phyloP scores from a whole-genome alignment of 2,113 vertebrate species.

The Eudyptes chrysolophus region DNA sequence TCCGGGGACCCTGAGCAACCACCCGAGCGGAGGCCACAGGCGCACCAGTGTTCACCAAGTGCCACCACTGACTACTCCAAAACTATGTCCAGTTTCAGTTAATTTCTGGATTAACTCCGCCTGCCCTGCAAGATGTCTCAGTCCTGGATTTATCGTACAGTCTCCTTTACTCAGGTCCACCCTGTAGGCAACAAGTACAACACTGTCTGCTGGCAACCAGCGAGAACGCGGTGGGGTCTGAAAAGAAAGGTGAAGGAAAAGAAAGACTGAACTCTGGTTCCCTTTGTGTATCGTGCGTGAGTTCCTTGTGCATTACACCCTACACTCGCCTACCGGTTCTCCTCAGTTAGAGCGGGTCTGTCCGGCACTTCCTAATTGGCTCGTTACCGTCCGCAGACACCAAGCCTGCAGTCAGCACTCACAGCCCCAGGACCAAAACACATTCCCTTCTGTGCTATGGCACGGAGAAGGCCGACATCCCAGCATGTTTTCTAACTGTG shows the following conservation, averaged over 20 bases:
- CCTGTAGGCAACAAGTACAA: neutral
- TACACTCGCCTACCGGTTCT: neutral
- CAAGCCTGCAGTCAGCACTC: neutral
- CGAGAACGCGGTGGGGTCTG: neutral
- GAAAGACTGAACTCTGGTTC: neutral
- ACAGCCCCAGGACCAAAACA: neutral
- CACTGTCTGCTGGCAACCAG: neutral
- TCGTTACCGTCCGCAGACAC: neutral
- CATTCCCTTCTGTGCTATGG: neutral
- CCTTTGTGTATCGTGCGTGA: neutral
- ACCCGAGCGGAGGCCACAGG: fast-evolving
- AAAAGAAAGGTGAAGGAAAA: neutral
- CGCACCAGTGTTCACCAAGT: neutral
- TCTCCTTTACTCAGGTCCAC: neutral
- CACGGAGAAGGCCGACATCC: neutral
- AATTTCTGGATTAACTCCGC: neutral
- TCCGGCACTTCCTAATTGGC: neutral
- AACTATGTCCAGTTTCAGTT: neutral
- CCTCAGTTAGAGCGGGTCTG: neutral
- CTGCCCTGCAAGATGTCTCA: neutral
- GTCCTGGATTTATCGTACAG: neutral
- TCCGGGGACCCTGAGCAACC: neutral
- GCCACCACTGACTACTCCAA: neutral
- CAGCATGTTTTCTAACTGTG: neutral
- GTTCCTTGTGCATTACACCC: neutral